Base-by-base conservation (phyloP, 2,113 vertebrate genomes). In the Formicarius rufipectus region DNA sequence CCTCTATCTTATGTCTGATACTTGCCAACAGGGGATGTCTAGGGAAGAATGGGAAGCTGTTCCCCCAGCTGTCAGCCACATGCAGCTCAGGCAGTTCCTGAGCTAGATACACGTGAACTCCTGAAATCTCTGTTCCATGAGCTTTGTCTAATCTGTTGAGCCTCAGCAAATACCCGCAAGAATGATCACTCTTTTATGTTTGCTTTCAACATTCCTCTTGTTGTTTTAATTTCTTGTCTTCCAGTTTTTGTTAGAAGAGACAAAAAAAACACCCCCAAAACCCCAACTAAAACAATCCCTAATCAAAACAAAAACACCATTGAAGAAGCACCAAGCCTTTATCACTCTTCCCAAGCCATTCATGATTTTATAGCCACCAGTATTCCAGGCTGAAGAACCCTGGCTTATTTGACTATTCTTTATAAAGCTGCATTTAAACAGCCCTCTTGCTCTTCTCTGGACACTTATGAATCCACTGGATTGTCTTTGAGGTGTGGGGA, bases 1-100 rank as follows among this genome's bases (percentile, higher is more conserved):
- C 12, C 21, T 27, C 14, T 39, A 0, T 4, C 30, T 58, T 22
- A 1, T 17, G 42, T 42, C 12, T 55, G 16, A 16, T 1, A 50
- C 17, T 45, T 73, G 49, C 39, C 77, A 64, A 35, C 37, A 84
- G 20, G 1, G 23, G 12, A 10, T 20, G 20, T 6, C 40, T 6
- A 8, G 9, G 35, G 40, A 23, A 66, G 4, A 77, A 52, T 0
- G 49, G 40, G 52, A 50, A 76, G 44, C 12, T 50, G 6, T 12
- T 7, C 9, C 44, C 31, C 39, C 44, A 71, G n/a, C 27, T 58
- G 37, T 11, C 45, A 93, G 40, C 10, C 30, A 14, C 35, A 7
- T 47, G 35, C 75, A 71, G 21, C 28, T 76, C 72, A 53, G 18
- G 84, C 35, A 42, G 17, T 5, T 55, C 58, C 44, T 55, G 20